A percentile compares a stretch with the other conserved stretches of the same genome.
phyloP scores from a whole-genome alignment of 2,888 invertebrate species.

The Biston stratarius region DNA sequence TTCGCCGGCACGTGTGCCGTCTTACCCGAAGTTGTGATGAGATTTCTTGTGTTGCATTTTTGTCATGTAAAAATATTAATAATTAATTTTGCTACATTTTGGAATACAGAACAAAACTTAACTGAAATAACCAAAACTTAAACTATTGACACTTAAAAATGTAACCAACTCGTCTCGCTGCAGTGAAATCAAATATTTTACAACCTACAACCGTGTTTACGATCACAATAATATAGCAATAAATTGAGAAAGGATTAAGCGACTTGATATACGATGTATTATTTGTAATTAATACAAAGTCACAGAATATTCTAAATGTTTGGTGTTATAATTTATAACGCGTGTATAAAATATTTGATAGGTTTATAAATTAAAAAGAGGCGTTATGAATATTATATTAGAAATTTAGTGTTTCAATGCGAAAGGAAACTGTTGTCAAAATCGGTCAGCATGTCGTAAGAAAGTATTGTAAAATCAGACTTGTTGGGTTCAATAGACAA shows the following conservation, averaged over 20 bases:
- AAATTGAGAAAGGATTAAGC: conserved; percentile 34
- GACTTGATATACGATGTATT: conserved; percentile 31
- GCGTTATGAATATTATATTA: conserved; percentile 4
- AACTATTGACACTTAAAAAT: neutral
- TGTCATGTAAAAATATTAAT: no score
- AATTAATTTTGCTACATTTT: no score
- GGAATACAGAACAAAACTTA: no score
- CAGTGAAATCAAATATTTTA: conserved; percentile 29
- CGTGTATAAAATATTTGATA: conserved; percentile 31
- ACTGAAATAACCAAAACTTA: neutral
- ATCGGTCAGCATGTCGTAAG: neutral
- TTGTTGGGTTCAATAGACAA: no score
- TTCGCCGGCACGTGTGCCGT: no score
- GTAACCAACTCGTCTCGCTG: neutral
- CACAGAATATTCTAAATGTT: conserved; percentile 31
- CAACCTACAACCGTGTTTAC: conserved; percentile 21
- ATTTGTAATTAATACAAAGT: conserved; percentile 37
- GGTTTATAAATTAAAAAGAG: conserved; percentile 31
- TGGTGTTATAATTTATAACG: conserved; percentile 32
- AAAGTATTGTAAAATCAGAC: no score
- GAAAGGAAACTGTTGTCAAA: neutral
- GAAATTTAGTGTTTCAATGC: conserved; percentile 1
- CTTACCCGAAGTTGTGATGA: no score
- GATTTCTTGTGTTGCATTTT: no score
- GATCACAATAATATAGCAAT: conserved; percentile 27